Conservation (phyloP, 2,113 vertebrate genomes). For the Daubentonia madagascariensis region DNA sequence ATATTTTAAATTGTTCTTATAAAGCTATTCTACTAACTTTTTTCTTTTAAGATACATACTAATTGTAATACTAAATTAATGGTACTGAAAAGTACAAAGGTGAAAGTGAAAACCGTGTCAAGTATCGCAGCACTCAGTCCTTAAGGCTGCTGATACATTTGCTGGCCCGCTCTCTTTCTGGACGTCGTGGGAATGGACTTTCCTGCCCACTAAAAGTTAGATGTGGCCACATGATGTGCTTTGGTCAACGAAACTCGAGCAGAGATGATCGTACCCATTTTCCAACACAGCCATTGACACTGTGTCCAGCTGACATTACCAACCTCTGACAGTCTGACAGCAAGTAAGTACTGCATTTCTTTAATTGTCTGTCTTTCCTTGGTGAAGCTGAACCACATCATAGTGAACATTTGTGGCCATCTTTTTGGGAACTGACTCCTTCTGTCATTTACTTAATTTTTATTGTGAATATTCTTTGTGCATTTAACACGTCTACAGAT, state of each 20-base stretch:
- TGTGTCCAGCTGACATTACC: too few species aligned
- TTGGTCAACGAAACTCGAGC: background rate
- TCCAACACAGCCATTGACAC: rapidly evolving
- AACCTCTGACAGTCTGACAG: too few species aligned
- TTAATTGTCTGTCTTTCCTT: background rate
- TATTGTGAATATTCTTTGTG: background rate
- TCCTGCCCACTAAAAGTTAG: background rate
- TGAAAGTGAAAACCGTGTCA: background rate
- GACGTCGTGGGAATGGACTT: too few species aligned
- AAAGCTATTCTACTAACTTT: background rate
- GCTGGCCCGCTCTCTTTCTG: background rate
- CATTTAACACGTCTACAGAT: background rate
- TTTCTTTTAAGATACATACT: background rate
- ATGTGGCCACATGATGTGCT: background rate
- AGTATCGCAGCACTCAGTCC: too few species aligned
- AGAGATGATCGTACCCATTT: rapidly evolving
- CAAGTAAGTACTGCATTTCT: background rate
- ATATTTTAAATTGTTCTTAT: background rate
- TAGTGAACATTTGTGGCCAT: background rate
- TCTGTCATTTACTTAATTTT: background rate
- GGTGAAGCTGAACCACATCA: background rate
- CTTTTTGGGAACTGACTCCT: background rate
- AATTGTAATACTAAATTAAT: background rate
- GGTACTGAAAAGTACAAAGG: background rate
- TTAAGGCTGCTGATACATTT: background rate